These are phyloP conservation scores for Petrosia ficiformis DNA, from an alignment of 37 sponge, comb jelly and placozoan species.

Conservation along the genomic window DNA sequence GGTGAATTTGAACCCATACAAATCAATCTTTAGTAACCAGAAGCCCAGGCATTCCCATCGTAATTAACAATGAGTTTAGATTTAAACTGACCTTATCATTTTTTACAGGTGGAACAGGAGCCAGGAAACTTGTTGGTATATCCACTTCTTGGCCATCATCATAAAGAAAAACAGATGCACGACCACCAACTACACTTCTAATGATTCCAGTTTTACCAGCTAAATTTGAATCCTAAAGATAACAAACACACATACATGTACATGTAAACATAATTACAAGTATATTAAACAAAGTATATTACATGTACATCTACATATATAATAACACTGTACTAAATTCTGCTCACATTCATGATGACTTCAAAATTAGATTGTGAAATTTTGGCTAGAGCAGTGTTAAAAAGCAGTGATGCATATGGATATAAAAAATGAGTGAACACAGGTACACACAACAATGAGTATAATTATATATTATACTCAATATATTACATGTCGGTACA, in stretches of 20 bases:
- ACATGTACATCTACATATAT: neutral
- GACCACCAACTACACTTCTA: slow-evolving; percentile 44
- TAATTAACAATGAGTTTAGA: neutral
- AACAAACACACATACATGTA: neutral
- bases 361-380: neutral
- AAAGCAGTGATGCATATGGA: too few relatives aligned
- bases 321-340: neutral
- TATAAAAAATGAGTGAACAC: neutral
- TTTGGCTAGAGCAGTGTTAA: too few relatives aligned
- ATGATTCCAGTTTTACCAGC: slow-evolving; percentile 47
- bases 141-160: slow-evolving; percentile 81
- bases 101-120: slow-evolving; percentile 73
- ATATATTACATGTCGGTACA: too few relatives aligned
- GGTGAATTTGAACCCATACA: slow-evolving; percentile 3
- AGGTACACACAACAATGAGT: too few relatives aligned
- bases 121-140: slow-evolving; percentile 63
- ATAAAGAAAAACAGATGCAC: slow-evolving; percentile 70
- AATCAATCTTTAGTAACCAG: too few relatives aligned
- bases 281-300: neutral
- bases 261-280: too few relatives aligned
- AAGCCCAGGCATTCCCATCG: too few relatives aligned
- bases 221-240: slow-evolving; percentile 2
- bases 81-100: slow-evolving; percentile 62
- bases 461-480: too few relatives aligned
- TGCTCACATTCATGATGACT: neutral